Evolutionary conservation across 1,140 invertebrate genomes (phyloP), one percentile per base, ranked within the genome.

Genomic region (Papilio polytes): DNA sequence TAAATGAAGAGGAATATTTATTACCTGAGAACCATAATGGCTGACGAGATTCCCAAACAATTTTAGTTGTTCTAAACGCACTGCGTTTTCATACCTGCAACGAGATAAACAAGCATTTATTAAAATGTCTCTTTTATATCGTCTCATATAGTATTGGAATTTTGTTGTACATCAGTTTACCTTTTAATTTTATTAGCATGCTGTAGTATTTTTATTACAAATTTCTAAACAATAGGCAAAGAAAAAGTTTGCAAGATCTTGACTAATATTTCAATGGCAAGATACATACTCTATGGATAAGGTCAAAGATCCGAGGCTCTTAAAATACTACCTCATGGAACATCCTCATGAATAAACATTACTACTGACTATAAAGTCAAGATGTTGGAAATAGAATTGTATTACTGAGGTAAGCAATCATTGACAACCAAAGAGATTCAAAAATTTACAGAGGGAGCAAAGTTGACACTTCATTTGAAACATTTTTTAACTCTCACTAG

Each of bases 1-100:
- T 36, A 51, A 51, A 10, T 51, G 18, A 51, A 51, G 48, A 51
- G 13, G 13, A 51, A 51, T 2, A 51, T 51, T 51, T 44, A 80
- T n/a, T 88, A 94, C 93, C 91, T 94, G 93, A 59, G 92, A 87
- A 84, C 88, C 91, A 66, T 94, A 94, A 84, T 94, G 89, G 63
- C 88, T 88, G 82, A 94, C 83, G 26, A 94, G 90, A 46, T 84
- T 89, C 8, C 92, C 91, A 63, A 90, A 94, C 44, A 94, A 76
- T 53, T 90, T 91, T 6, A 94, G 85, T 81, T 94, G 98, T 92
- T 99, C 97, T 87, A 98, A 95, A 86, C 97, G 96, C 48, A 99
- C 96, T 51, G 97, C 97, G 95, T 98, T 97, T 84, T 97, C 96
- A 93, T 97, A 98, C 93, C 97, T 97, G 88, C 7, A 90, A 92